These are phyloP conservation scores for Galaxea fascicularis DNA, from an alignment of 92 coral and sea anemone species.

Conservation along the genomic window DNA sequence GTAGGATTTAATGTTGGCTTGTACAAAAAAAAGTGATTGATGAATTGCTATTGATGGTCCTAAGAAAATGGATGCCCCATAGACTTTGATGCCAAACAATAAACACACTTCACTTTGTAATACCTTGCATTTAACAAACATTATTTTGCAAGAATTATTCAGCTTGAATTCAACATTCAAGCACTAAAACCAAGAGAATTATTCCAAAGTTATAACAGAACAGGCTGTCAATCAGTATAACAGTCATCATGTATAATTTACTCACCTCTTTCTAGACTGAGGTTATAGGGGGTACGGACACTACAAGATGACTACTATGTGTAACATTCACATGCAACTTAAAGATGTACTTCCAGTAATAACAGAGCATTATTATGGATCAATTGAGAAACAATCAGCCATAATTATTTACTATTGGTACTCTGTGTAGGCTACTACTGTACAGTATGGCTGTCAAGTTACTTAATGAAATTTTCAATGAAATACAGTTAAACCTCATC, in stretches of 20 bases:
- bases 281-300: slow-evolving; percentile 34
- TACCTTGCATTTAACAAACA: slow-evolving; percentile 27
- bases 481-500: no score
- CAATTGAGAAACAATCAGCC: slow-evolving; percentile 37
- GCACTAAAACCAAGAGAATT: background rate
- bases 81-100: slow-evolving; percentile 31
- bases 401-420: slow-evolving; percentile 35
- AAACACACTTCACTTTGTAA: slow-evolving; percentile 23
- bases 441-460: slow-evolving; percentile 29
- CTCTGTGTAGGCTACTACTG: slow-evolving; percentile 38
- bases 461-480: slow-evolving; percentile 6
- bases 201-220: slow-evolving; percentile 34
- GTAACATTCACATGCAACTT: slow-evolving; percentile 44
- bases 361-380: slow-evolving; percentile 40
- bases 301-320: slow-evolving; percentile 41
- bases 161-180: background rate
- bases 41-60: slow-evolving; percentile 36
- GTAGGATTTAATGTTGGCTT: no score
- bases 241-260: slow-evolving; percentile 29
- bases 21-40: slow-evolving; percentile 23
- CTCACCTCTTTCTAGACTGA: slow-evolving; percentile 35
- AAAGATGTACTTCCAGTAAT: slow-evolving; percentile 45
- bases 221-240: slow-evolving; percentile 30
- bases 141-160: slow-evolving; percentile 8
- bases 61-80: slow-evolving; percentile 29